Evolutionary conservation across 2,888 invertebrate species (phyloP), one percentile per base, ranked within the genome.

Genomic region (Tenthredo distinguenda): DNA sequence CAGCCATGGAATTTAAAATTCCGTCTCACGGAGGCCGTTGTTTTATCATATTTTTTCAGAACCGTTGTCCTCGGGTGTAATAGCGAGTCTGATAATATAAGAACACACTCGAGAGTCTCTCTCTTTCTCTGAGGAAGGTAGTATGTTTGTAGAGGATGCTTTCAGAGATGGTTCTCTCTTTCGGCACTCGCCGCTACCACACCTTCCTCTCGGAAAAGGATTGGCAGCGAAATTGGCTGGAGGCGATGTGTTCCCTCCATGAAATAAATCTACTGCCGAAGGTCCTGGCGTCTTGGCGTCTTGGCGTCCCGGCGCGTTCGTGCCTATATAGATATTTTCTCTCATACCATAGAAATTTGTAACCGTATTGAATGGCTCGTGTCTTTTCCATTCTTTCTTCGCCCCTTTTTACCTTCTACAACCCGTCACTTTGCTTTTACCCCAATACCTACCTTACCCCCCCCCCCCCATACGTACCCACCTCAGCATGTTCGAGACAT

Each of bases 251-350:
- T 55, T 47, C 68, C 50, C 50, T 77, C 26, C 76, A 18, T 50
- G 76, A 77, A 77, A 77, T 77, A 77, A 77, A 77, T 77, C 76
- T 50, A 77, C 26, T 50, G 50, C 47, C 76, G 76, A 71, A 77
- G 76, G 50, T 77, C 76, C 76, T 15, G n/a, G n/a, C 37, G n/a
- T 37, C 47, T 12, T 43, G 21, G 12, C 74, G 21, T 31, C 43
- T 9, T 76, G 15, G 47, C 31, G 21, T 72, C 40, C 10, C 2
- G 4, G 18, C 18, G 18, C 55, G 6, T 18, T n/a, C n/a, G n/a
- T 55, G 7, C 7, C 55, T 55, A 55, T 55, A 55, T 55, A 55
- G n/a, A 55, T n/a, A 7, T n/a, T 55, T 55, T n/a, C 18, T n/a
- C 55, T 55, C 34, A 68, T 68, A 26, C 34, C 68, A 6, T 31